These are phyloP conservation scores for Mechanitis messenoides DNA, from an alignment of 2,888 invertebrate species.

Conservation along the genomic window DNA sequence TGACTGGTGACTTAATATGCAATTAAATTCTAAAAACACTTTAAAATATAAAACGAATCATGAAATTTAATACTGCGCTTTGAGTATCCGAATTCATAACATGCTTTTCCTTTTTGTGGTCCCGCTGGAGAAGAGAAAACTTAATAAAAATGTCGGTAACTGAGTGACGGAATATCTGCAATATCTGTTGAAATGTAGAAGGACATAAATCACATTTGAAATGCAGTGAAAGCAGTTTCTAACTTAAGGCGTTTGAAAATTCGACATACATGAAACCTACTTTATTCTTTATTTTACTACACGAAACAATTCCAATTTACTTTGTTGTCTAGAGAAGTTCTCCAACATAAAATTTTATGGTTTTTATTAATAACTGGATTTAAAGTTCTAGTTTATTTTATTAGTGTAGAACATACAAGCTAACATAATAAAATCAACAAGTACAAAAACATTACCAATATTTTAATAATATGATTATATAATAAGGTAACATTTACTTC, in stretches of 20 bases:
- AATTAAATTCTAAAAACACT: conserved; percentile 1
- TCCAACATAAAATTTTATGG: background rate
- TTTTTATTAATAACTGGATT: conserved; percentile 1
- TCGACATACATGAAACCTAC: conserved; percentile 59
- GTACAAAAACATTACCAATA: background rate
- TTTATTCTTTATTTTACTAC: conserved; percentile 49
- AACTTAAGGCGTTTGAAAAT: conserved; percentile 49
- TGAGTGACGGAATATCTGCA: conserved; percentile 53
- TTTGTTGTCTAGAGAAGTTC: background rate
- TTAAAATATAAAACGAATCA: conserved; percentile 20
- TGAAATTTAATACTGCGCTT: conserved; percentile 28
- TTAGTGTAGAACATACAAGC: background rate
- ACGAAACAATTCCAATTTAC: conserved; percentile 43
- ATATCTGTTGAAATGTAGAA: conserved; percentile 51
- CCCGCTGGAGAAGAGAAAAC: conserved; percentile 31
- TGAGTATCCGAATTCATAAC: conserved; percentile 26
- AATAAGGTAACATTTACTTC: too few species aligned
- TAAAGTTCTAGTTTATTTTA: background rate
- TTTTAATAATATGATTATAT: too few species aligned
- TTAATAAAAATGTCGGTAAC: conserved; percentile 46
- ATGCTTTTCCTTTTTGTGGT: conserved; percentile 29
- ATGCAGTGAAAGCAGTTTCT: conserved; percentile 47
- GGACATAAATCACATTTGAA: conserved; percentile 60
- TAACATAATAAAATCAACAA: background rate
- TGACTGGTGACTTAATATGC: too few species aligned